Percentiles rank a stretch among this genome's conserved stretches.
Conservation (phyloP, 2,888 invertebrate genomes). For the Drosophila meridionalis region DNA sequence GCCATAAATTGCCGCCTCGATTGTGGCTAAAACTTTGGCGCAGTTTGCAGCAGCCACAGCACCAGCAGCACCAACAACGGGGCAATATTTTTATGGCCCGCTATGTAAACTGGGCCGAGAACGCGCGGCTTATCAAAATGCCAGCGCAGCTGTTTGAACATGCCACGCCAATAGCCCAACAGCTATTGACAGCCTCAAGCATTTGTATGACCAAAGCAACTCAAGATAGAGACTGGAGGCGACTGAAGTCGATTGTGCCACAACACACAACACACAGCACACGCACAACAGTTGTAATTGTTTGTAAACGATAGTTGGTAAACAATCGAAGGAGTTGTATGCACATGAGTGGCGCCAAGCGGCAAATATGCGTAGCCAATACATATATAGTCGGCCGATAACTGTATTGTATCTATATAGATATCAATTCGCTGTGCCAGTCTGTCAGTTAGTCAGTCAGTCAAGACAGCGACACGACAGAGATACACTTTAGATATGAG, state of each 20-base stretch:
- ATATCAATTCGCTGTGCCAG: constrained; percentile 56
- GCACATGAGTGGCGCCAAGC: constrained; percentile 76
- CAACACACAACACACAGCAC: constrained; percentile 6
- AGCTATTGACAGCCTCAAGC: constrained; percentile 64
- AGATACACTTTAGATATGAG: constrained; percentile 41
- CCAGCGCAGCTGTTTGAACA: constrained; percentile 50
- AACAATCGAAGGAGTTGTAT: constrained; percentile 62
- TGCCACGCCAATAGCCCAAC: constrained; percentile 52
- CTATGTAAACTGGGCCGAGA: constrained; percentile 62
- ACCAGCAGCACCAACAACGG: not conserved
- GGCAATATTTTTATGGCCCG: constrained; percentile 34
- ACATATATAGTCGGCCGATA: constrained; percentile 32
- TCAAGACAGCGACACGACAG: constrained; percentile 51
- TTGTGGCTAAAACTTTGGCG: constrained; percentile 68
- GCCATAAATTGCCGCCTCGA: constrained; percentile 80
- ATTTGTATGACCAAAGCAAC: constrained; percentile 33
- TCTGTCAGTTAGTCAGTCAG: constrained; percentile 37
- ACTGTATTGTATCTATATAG: constrained; percentile 47
- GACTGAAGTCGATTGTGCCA: constrained; percentile 14
- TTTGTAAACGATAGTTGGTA: constrained; percentile 78
- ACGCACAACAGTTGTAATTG: constrained; percentile 77
- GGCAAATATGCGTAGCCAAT: constrained; percentile 65
- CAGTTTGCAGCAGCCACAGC: constrained; percentile 37
- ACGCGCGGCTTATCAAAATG: constrained; percentile 50
- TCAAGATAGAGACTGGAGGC: constrained; percentile 28